phyloP scores from a whole-genome alignment of 2,888 invertebrate species.

The Lithophane socia region DNA sequence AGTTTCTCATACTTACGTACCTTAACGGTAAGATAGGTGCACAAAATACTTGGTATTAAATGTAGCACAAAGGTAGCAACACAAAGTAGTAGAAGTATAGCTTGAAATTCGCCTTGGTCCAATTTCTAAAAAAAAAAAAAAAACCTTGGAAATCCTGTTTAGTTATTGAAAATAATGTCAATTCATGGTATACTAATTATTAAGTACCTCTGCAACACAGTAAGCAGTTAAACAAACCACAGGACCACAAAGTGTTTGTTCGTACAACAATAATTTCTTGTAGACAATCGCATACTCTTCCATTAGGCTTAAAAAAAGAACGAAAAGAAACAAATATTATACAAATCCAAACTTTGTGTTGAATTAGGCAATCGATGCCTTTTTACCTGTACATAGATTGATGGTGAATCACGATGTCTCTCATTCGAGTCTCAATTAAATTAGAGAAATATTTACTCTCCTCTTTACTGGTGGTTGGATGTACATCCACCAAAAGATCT shows the following conservation, averaged over 20 bases:
- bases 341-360: background rate
- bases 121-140: constrained; percentile 45
- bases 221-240: constrained; percentile 79
- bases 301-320: constrained; percentile 71
- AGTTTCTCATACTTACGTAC: constrained; percentile 47
- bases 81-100: constrained; percentile 42
- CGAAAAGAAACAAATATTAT: background rate
- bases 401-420: constrained; percentile 74
- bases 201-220: constrained; percentile 65
- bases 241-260: constrained; percentile 74
- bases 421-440: constrained; percentile 73
- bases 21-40: constrained; percentile 54
- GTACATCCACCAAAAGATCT: constrained; percentile 76
- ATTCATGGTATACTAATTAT: background rate
- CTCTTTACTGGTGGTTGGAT: constrained; percentile 65
- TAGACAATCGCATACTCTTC: constrained; percentile 75
- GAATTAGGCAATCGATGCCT: background rate
- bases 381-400: constrained; percentile 77
- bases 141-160: background rate
- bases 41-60: constrained; percentile 56
- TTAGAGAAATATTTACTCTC: constrained; percentile 66
- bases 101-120: constrained; percentile 56
- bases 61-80: constrained; percentile 26
- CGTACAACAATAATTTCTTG: constrained; percentile 79
- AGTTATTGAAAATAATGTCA: background rate